A percentile compares a stretch with the other conserved stretches of the same genome.
phyloP scores from a whole-genome alignment of 1,140 invertebrate genomes.

The Neodiprion fabricii region DNA sequence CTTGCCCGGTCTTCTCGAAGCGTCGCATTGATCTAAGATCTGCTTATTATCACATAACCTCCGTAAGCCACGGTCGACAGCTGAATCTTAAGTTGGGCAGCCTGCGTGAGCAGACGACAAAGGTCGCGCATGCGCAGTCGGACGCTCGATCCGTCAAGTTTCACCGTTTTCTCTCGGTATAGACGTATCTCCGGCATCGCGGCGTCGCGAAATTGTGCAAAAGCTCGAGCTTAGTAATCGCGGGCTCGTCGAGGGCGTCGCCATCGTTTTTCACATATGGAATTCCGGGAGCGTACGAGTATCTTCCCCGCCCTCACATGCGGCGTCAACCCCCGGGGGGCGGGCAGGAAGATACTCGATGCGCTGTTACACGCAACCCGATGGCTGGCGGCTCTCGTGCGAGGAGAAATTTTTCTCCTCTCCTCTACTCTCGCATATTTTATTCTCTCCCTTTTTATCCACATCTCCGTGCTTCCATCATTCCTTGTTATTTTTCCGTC shows the following conservation, averaged over 20 bases:
- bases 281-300: conserved; percentile 1
- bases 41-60: no score
- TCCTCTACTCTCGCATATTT: background rate
- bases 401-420: background rate
- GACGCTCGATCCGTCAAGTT: no score
- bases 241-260: background rate
- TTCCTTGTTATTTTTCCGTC: background rate
- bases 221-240: no score
- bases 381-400: background rate
- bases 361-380: background rate
- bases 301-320: background rate
- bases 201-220: no score
- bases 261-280: conserved; percentile 6
- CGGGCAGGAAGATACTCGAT: background rate
- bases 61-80: no score
- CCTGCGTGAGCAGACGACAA: no score
- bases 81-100: no score
- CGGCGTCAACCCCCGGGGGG: background rate
- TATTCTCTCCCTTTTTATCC: background rate
- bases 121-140: no score
- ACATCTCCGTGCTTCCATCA: background rate
- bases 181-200: no score
- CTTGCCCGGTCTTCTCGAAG: no score
- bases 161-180: no score
- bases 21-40: no score